phyloP scores from a whole-genome alignment of 2,888 invertebrate genomes.

The Cephus sareptanus region DNA sequence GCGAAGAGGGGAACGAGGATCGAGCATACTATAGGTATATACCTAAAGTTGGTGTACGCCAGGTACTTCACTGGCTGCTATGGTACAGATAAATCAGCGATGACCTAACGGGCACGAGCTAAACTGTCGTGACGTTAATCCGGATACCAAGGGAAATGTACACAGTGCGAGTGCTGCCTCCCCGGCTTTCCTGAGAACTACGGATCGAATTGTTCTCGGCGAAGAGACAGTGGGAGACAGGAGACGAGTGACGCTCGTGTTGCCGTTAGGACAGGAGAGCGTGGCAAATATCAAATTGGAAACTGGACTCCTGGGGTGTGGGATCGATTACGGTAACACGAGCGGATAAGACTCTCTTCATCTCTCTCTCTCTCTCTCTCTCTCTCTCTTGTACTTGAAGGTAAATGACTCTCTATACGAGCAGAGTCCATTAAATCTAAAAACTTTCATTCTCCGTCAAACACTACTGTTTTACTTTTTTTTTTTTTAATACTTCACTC shows the following conservation, averaged over 20 bases:
- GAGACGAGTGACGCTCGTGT: not conserved
- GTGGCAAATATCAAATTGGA: constrained; percentile 48
- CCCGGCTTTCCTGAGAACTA: constrained; percentile 39
- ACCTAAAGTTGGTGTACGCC: not conserved
- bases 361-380: too few species aligned
- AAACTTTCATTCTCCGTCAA: not conserved
- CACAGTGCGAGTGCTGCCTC: constrained; percentile 27
- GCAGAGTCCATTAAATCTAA: not conserved
- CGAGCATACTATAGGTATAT: not conserved
- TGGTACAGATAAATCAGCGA: constrained; percentile 26
- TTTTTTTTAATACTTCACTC: not conserved
- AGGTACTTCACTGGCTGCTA: not conserved
- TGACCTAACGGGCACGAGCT: constrained; percentile 11
- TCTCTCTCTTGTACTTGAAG: not conserved
- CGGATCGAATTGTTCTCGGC: constrained; percentile 37
- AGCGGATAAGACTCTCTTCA: not conserved
- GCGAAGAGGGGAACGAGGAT: not conserved
- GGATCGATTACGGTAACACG: constrained; percentile 45
- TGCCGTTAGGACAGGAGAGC: constrained; percentile 16
- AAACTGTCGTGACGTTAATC: constrained; percentile 39
- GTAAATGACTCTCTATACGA: not conserved
- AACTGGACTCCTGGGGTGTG: constrained; percentile 45
- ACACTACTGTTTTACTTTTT: not conserved
- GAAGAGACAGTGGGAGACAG: not conserved
- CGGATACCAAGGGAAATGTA: constrained; percentile 39